These are phyloP conservation scores for Melanotus villosus DNA, from an alignment of 2,888 invertebrate species.

Conservation along the genomic window DNA sequence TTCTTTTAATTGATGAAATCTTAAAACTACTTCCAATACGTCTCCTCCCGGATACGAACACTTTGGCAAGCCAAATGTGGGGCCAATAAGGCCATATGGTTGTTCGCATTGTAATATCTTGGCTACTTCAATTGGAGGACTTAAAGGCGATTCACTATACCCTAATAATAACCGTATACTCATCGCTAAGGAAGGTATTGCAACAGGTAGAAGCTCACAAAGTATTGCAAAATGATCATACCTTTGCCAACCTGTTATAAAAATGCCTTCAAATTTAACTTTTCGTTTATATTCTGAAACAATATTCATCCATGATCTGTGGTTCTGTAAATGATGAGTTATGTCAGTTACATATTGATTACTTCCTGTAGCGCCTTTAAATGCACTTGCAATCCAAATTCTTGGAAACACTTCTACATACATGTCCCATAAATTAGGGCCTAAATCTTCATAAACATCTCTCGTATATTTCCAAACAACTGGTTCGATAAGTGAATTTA, in stretches of 20 bases:
- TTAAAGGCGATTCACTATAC: slow-evolving; percentile 67
- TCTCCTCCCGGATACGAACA: slow-evolving; percentile 64
- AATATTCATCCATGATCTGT: slow-evolving; percentile 79
- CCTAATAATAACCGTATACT: slow-evolving; percentile 71
- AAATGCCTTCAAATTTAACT: slow-evolving; percentile 75
- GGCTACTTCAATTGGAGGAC: slow-evolving; percentile 68
- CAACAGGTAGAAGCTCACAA: slow-evolving; percentile 76
- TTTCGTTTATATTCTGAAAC: slow-evolving; percentile 70
- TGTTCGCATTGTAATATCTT: slow-evolving; percentile 61
- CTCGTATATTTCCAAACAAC: slow-evolving; percentile 81
- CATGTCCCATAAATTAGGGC: slow-evolving; percentile 70
- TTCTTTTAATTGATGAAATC: slow-evolving; percentile 70
- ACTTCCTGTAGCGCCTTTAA: slow-evolving; percentile 81
- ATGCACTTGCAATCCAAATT: slow-evolving; percentile 88
- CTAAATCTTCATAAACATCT: slow-evolving; percentile 64
- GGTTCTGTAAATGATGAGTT: slow-evolving; percentile 78
- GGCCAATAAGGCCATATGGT: slow-evolving; percentile 62
- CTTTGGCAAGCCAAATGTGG: slow-evolving; percentile 60
- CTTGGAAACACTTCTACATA: slow-evolving; percentile 75
- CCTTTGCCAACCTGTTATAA: slow-evolving; percentile 82
- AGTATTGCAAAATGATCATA: slow-evolving; percentile 78
- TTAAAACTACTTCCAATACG: slow-evolving; percentile 61
- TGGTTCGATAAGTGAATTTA: slow-evolving; percentile 73
- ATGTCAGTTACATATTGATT: slow-evolving; percentile 71
- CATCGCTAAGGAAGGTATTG: slow-evolving; percentile 75